Evolutionary conservation across 2,888 invertebrate genomes (phyloP), one percentile per base, ranked within the genome.

Genomic region (Cephus sareptanus): DNA sequence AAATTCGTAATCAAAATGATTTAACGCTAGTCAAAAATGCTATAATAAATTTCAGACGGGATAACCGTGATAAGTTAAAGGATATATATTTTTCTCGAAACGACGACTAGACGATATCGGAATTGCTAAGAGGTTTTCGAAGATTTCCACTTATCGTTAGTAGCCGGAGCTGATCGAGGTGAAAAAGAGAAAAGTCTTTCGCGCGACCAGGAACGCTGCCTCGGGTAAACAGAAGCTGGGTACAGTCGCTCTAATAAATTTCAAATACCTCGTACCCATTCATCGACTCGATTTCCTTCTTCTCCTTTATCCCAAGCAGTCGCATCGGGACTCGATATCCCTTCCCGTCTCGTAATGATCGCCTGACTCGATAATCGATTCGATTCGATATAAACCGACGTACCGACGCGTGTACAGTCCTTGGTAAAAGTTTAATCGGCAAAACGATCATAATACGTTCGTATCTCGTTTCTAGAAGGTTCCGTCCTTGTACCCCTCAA

Each of bases 361-460:
- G 56, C 56, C 56, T 56, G 56, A 9, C 35, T 74, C 74, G 34
- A 34, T 74, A 74, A 74, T 34, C 74, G 11, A 74, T 33, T 74
- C 33, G 23, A 74, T 34, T 74, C 74, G 71, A 71, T 30, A 23
- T 30, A 71, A 71, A 30, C 30, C 11, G 30, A 71, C 4, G 71
- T 30, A 40, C 2, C 23, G 15, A 40, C 40, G 40, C 56, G 23
- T 9, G 23, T 56, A 56, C 56, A 23, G 23, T 23, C 56, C 23
- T 9, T 9, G 56, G 23, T 56, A 56, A 56, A 56, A 56, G 0
- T 15, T 4, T 2, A 1, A 23, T 56, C 56, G 9, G 2, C 15
- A 56, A 56, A 23, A 23, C 23, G 9, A 56, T 0, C 56, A 56
- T 23, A 56, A 56, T 23, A 9, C 23, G 9, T 23, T 56, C 40